These are phyloP conservation scores for Phallusia fumigata DNA, from an alignment of 23 tunicate genomes.

Conservation along the genomic window DNA sequence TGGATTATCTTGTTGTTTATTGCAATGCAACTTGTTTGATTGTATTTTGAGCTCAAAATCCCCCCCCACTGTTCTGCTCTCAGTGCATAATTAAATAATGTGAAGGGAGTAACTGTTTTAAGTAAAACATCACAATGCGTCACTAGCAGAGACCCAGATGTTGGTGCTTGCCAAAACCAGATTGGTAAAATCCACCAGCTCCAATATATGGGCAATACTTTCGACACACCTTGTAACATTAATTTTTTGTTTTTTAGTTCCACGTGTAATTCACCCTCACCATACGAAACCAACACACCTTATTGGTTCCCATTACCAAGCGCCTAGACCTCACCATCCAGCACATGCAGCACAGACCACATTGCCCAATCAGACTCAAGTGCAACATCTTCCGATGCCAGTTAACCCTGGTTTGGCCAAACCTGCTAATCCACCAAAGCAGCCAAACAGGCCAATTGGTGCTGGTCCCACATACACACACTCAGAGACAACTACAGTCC, in stretches of 20 bases:
- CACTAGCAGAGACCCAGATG: too few relatives aligned
- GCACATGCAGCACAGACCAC: neutral
- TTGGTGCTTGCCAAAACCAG: too few relatives aligned
- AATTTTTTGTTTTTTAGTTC: neutral
- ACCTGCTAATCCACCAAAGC: neutral
- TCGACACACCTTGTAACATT: too few relatives aligned
- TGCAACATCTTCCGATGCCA: neutral
- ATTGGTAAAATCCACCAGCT: too few relatives aligned
- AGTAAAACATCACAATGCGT: too few relatives aligned
- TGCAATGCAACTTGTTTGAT: too few relatives aligned
- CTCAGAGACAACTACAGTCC: slow-evolving; percentile 52
- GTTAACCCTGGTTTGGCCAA: neutral
- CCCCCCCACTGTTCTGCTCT: too few relatives aligned
- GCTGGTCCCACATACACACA: slow-evolving; percentile 86
- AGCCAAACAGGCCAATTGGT: slow-evolving; percentile 35
- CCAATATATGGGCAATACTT: too few relatives aligned
- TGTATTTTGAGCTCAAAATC: too few relatives aligned
- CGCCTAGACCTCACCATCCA: slow-evolving; percentile 11
- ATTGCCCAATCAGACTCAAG: slow-evolving; percentile 4
- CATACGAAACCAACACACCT: neutral
- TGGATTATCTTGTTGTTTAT: too few relatives aligned
- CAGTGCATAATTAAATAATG: too few relatives aligned
- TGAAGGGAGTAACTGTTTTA: too few relatives aligned
- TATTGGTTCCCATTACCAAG: neutral
- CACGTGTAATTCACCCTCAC: neutral